These are phyloP conservation scores for Bombyx huttoni DNA, from an alignment of 2,888 invertebrate genomes.

Conservation along the genomic window DNA sequence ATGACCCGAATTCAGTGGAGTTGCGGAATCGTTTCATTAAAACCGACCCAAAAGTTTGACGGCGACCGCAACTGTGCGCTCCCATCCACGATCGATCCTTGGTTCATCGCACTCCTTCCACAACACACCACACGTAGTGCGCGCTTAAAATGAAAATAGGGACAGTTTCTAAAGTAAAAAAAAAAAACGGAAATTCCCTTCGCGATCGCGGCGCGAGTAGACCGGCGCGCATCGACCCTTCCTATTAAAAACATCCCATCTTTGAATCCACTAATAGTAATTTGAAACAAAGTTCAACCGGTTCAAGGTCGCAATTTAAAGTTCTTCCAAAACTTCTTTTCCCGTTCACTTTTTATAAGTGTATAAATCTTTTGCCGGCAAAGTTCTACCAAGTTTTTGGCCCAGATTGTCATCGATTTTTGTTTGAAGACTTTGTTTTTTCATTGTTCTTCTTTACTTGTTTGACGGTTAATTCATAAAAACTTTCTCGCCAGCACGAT, in stretches of 20 bases:
- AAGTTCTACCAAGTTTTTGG: slow-evolving; percentile 69
- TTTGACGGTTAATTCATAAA: slow-evolving; percentile 73
- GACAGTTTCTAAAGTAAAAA: slow-evolving; percentile 30
- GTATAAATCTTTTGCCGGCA: slow-evolving; percentile 71
- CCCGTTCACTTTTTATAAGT: slow-evolving; percentile 70
- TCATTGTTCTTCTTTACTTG: slow-evolving; percentile 73
- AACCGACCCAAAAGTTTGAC: slow-evolving; percentile 57
- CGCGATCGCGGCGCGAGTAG: slow-evolving; percentile 33
- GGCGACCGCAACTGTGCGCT: slow-evolving; percentile 32
- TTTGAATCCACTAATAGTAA: slow-evolving; percentile 67
- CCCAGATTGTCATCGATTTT: slow-evolving; percentile 75
- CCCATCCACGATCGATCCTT: slow-evolving; percentile 45
- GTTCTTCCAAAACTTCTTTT: slow-evolving; percentile 71
- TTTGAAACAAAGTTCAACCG: slow-evolving; percentile 66
- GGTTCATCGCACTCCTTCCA: slow-evolving; percentile 46
- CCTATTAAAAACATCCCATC: slow-evolving; percentile 56
- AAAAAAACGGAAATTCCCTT: slow-evolving; percentile 28
- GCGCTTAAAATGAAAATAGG: slow-evolving; percentile 12
- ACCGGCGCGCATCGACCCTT: slow-evolving; percentile 44
- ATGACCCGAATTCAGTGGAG: slow-evolving; percentile 53
- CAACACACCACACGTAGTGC: slow-evolving; percentile 3
- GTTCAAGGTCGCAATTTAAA: slow-evolving; percentile 75
- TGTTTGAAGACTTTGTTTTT: slow-evolving; percentile 73
- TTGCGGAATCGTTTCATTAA: slow-evolving; percentile 61
- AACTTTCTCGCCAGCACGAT: slow-evolving; percentile 66